phyloP scores from a whole-genome alignment of 2,797 vertebrate genomes.

The Rhinogobio ventralis region DNA sequence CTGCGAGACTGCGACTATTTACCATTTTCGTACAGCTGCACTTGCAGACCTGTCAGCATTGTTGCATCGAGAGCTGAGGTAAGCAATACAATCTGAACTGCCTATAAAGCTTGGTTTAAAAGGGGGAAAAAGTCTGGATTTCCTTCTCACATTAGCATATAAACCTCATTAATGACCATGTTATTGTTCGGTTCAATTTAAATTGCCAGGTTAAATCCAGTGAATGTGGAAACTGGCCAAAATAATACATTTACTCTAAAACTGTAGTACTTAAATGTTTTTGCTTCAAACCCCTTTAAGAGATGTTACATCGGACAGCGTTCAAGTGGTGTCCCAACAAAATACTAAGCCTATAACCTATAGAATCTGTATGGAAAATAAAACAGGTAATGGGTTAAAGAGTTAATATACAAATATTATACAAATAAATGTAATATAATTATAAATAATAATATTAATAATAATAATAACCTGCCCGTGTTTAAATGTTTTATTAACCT shows the following conservation, averaged over 20 bases:
- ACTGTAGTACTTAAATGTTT: background rate
- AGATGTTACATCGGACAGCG: background rate
- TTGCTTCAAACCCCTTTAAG: background rate
- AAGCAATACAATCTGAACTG: conserved; percentile 66
- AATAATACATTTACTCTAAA: conserved; percentile 67
- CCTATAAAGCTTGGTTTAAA: conserved; percentile 64
- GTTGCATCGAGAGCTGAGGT: conserved; percentile 74
- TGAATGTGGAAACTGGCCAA: conserved; percentile 53
- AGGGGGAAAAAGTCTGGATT: conserved; percentile 64
- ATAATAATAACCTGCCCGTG: background rate
- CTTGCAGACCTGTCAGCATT: conserved; percentile 71
- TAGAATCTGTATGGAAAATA: background rate
- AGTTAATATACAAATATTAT: background rate
- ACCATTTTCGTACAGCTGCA: conserved; percentile 77
- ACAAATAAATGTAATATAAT: background rate
- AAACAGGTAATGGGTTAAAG: background rate
- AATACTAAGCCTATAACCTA: background rate
- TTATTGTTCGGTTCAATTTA: conserved; percentile 80
- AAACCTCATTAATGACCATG: conserved; percentile 82
- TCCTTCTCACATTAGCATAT: conserved; percentile 75
- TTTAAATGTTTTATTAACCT: background rate
- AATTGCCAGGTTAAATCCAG: conserved; percentile 63
- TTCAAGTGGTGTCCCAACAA: background rate
- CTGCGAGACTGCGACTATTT: conserved; percentile 62
- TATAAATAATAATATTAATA: background rate